Conservation (phyloP, 2,888 invertebrate genomes). For the Petrolisthes cinctipes region DNA sequence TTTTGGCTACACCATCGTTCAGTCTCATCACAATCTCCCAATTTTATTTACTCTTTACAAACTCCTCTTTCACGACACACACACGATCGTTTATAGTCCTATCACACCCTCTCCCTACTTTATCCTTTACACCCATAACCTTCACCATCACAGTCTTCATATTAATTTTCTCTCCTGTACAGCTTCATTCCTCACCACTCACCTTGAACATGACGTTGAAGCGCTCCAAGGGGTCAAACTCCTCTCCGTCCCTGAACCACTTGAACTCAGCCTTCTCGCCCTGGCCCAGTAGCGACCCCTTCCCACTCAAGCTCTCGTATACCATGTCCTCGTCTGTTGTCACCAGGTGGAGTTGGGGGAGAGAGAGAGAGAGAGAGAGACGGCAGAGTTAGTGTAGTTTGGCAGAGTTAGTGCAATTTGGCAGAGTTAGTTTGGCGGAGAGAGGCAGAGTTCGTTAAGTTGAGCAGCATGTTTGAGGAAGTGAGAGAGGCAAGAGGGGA, state of each 20-base stretch:
- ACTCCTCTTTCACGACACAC: neutral
- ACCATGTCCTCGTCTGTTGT: constrained; percentile 82
- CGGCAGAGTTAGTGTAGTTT: neutral
- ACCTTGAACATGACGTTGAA: constrained; percentile 86
- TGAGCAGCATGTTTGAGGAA: neutral
- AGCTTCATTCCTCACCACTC: constrained; percentile 31
- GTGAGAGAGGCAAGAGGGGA: neutral
- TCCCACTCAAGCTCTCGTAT: constrained; percentile 81
- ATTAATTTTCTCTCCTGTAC: neutral
- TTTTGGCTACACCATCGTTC: too few relatives aligned
- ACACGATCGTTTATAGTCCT: neutral
- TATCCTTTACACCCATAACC: neutral
- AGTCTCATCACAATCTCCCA: too few relatives aligned
- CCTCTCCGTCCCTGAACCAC: constrained; percentile 88
- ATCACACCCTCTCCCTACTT: constrained; percentile 18
- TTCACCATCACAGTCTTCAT: neutral
- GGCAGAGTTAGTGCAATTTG: neutral
- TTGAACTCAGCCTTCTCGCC: constrained; percentile 84
- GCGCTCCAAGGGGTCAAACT: constrained; percentile 90
- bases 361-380: constrained; percentile 22
- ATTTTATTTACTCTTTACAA: neutral
- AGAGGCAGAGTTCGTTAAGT: neutral
- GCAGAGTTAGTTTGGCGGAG: neutral
- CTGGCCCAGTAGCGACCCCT: constrained; percentile 75
- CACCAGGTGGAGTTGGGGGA: constrained; percentile 58